Evolutionary conservation across 2,888 invertebrate genomes (phyloP).

Genomic region (Troglohyphantes excavatus): DNA sequence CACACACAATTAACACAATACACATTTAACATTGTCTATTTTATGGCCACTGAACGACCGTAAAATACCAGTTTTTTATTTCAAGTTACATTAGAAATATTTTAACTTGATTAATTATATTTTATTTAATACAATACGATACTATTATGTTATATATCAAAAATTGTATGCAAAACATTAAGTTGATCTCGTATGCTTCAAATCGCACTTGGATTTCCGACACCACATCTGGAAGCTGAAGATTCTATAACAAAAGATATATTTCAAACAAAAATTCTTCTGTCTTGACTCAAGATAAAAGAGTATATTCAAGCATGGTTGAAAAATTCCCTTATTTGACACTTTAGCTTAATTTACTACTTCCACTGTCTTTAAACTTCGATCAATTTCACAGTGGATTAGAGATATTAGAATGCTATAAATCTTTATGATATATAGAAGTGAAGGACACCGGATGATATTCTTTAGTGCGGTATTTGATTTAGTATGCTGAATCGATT

Average conservation of each 20-base stretch:
- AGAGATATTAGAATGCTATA: constrained; percentile 39
- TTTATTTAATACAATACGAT: too few relatives aligned
- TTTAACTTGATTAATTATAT: too few relatives aligned
- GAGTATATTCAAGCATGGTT: constrained; percentile 1
- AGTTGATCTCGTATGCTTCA: too few relatives aligned
- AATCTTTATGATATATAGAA: constrained; percentile 28
- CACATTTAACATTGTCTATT: too few relatives aligned
- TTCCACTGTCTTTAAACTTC: constrained; percentile 39
- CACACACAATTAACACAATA: too few relatives aligned
- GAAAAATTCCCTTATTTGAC: constrained; percentile 15
- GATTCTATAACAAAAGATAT: constrained; percentile 2
- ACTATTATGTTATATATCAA: too few relatives aligned
- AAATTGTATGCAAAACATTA: too few relatives aligned
- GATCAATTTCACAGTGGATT: constrained; percentile 30
- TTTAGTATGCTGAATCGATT: neutral
- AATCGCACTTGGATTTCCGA: too few relatives aligned
- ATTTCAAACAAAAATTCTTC: constrained; percentile 2
- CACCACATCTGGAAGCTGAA: neutral
- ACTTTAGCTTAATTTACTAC: constrained; percentile 36
- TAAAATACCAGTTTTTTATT: too few relatives aligned
- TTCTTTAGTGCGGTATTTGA: neutral
- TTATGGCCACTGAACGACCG: too few relatives aligned
- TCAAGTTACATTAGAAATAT: too few relatives aligned
- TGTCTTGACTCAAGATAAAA: constrained; percentile 11
- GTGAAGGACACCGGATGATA: neutral